Evolutionary conservation across 2,113 vertebrate species (phyloP).

Genomic region (Pluvialis apricaria): DNA sequence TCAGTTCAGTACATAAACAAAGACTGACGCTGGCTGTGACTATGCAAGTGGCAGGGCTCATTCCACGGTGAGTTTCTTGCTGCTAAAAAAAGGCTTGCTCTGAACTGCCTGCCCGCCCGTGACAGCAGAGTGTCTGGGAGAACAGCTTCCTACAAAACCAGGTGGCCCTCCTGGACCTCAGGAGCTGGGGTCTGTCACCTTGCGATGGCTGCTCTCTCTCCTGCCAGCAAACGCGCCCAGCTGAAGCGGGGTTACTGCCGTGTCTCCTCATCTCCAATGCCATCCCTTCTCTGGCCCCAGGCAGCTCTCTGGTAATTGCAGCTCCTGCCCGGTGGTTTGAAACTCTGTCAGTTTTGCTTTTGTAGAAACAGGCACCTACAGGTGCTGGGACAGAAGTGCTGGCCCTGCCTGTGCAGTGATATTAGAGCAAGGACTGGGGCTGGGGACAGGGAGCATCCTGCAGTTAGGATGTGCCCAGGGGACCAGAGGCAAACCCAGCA

Average conservation of each 20-base stretch:
- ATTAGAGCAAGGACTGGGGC: neutral
- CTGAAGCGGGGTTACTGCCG: neutral
- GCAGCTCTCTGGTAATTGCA: neutral
- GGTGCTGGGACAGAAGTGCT: neutral
- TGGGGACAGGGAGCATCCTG: neutral
- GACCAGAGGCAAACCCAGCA: neutral
- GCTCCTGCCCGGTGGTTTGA: neutral
- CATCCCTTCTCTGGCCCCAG: neutral
- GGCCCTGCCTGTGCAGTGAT: neutral
- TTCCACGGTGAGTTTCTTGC: neutral
- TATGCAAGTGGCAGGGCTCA: constrained; percentile 5
- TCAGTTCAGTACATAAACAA: constrained; percentile 28
- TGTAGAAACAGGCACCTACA: neutral
- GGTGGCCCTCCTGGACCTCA: neutral
- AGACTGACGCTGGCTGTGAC: constrained; percentile 37
- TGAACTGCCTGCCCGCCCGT: neutral
- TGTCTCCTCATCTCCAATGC: neutral
- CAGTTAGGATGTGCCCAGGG: neutral
- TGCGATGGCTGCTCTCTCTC: neutral
- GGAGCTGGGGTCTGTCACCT: neutral
- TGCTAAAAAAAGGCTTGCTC: neutral
- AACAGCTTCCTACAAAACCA: neutral
- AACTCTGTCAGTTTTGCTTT: neutral
- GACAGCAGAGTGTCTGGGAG: neutral
- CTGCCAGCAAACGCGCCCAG: neutral